Evolutionary conservation across 2,888 invertebrate genomes (phyloP).

Genomic region (Aphrophora alni): DNA sequence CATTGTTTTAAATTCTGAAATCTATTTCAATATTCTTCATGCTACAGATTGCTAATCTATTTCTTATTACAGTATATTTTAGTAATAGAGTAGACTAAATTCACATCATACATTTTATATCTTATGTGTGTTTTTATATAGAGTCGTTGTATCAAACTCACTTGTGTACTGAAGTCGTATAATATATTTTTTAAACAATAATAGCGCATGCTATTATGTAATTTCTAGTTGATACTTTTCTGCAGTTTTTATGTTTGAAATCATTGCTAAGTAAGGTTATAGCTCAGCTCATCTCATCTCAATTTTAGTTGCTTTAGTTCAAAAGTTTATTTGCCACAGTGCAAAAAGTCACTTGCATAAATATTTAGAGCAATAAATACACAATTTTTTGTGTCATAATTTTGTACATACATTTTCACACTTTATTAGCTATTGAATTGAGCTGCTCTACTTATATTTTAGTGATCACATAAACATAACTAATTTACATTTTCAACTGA

Average conservation of each 20-base stretch:
- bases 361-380: not conserved
- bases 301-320: not conserved
- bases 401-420: not conserved
- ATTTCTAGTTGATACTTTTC: not conserved
- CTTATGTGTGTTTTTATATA: not conserved
- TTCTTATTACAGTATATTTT: not conserved
- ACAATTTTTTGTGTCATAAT: not conserved
- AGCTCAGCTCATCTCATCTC: not conserved
- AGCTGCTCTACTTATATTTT: not conserved
- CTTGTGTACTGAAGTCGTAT: not conserved
- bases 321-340: not conserved
- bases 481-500: too few relatives aligned
- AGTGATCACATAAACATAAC: not conserved
- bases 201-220: not conserved
- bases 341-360: not conserved
- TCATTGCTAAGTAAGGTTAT: not conserved
- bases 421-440: not conserved
- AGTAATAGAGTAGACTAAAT: not conserved
- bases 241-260: not conserved
- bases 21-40: not conserved
- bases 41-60: not conserved
- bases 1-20: not conserved
- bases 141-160: not conserved
- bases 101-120: not conserved
- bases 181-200: conserved; percentile 7